phyloP scores from a whole-genome alignment of 1,140 invertebrate species.

The Leptinotarsa texana region DNA sequence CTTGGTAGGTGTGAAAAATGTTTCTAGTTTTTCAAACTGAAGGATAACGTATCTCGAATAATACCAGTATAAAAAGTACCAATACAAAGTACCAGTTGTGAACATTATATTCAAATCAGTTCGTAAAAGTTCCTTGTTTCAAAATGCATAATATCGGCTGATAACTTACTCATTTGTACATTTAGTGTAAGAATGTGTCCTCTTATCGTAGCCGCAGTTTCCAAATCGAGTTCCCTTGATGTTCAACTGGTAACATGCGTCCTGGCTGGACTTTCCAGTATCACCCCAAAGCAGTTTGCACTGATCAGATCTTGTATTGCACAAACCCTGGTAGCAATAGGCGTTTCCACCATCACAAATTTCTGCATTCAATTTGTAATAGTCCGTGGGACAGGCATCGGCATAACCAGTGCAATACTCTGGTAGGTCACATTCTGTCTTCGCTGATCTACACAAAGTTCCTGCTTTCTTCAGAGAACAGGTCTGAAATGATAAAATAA shows the following conservation, averaged over 20 bases:
- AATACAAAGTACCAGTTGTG: too few relatives aligned
- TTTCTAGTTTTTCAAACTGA: too few relatives aligned
- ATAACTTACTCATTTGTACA: neutral
- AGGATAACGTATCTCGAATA: too few relatives aligned
- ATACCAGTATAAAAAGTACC: too few relatives aligned
- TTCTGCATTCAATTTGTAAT: slow-evolving; percentile 88
- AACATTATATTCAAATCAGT: too few relatives aligned
- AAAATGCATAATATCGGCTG: too few relatives aligned
- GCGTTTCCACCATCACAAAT: slow-evolving; percentile 77
- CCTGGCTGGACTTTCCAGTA: slow-evolving; percentile 81
- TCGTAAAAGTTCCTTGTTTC: too few relatives aligned
- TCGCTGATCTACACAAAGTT: slow-evolving; percentile 76
- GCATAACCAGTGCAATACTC: slow-evolving; percentile 93
- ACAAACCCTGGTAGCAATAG: slow-evolving; percentile 87
- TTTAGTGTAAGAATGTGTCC: neutral
- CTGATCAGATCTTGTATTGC: slow-evolving; percentile 89
- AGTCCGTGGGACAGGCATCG: slow-evolving; percentile 92
- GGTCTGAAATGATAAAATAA: slow-evolving; percentile 58
- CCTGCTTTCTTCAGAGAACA: slow-evolving; percentile 76
- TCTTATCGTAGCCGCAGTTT: neutral
- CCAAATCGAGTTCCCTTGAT: neutral
- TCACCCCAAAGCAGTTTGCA: slow-evolving; percentile 94
- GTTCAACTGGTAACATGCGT: slow-evolving; percentile 73
- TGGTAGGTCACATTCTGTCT: slow-evolving; percentile 91
- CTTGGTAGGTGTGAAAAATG: too few relatives aligned